Percentiles rank a stretch among this genome's conserved stretches.
Conservation (phyloP, 2,113 vertebrate genomes). For the Glaucomys volans region DNA sequence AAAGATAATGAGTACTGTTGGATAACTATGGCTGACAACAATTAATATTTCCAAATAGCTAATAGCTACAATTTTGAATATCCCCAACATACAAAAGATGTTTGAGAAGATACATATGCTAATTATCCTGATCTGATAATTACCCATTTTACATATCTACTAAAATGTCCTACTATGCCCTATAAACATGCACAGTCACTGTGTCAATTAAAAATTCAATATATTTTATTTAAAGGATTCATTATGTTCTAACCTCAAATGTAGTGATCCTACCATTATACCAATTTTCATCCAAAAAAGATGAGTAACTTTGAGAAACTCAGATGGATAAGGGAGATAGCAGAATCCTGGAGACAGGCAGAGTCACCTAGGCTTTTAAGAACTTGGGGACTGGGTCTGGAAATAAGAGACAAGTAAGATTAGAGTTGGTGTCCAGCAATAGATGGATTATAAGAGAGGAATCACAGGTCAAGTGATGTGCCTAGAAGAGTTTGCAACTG, state of each 20-base stretch:
- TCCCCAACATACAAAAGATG: background rate
- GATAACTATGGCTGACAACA: background rate
- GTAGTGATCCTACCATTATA: background rate
- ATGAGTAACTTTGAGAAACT: background rate
- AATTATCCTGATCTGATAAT: background rate
- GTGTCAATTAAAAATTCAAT: background rate
- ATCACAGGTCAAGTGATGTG: background rate
- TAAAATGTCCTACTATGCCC: background rate
- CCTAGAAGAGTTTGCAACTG: background rate
- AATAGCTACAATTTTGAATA: background rate
- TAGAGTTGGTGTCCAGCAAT: background rate
- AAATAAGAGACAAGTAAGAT: slow-evolving; percentile 12
- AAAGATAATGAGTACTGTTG: background rate
- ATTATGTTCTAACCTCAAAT: background rate
- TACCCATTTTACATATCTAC: too few species aligned
- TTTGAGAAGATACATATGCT: background rate
- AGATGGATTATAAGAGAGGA: background rate
- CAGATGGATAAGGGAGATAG: background rate
- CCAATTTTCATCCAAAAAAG: background rate
- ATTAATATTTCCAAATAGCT: background rate
- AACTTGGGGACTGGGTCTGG: background rate
- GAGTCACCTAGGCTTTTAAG: background rate
- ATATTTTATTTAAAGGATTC: background rate
- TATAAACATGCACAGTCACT: background rate
- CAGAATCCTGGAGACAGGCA: background rate